Conservation (phyloP, 1,140 invertebrate species). For the Bradysia coprophila region DNA sequence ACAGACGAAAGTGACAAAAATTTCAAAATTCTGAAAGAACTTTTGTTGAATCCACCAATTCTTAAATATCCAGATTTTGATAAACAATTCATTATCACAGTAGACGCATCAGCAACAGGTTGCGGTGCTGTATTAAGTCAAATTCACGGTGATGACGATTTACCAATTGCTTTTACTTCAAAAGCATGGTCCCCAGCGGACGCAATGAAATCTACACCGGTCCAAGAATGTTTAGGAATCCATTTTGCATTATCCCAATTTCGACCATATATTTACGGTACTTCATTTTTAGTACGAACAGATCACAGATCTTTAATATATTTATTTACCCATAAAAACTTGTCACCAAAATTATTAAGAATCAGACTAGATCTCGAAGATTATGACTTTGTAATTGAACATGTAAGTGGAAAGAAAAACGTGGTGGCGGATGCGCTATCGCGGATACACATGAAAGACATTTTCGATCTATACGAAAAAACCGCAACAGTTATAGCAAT, state of each 20-base stretch:
- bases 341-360: slow-evolving; percentile 13
- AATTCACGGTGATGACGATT: slow-evolving; percentile 9
- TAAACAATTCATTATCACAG: slow-evolving; percentile 16
- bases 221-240: slow-evolving; percentile 16
- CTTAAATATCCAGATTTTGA: slow-evolving; percentile 18
- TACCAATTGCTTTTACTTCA: slow-evolving; percentile 13
- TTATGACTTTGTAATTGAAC: slow-evolving; percentile 15
- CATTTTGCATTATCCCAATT: slow-evolving; percentile 25
- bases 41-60: slow-evolving; percentile 9
- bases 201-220: slow-evolving; percentile 12
- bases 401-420: slow-evolving; percentile 10
- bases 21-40: slow-evolving; percentile 10
- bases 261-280: slow-evolving; percentile 16
- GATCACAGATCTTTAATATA: slow-evolving; percentile 23
- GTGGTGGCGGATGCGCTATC: slow-evolving; percentile 8
- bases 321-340: slow-evolving; percentile 19
- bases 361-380: slow-evolving; percentile 9
- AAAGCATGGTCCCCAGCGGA: slow-evolving; percentile 11
- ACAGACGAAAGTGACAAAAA: slow-evolving; percentile 7
- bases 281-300: slow-evolving; percentile 13
- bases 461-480: too few species aligned
- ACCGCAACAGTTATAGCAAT: too few species aligned
- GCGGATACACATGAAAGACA: too few species aligned
- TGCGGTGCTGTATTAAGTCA: slow-evolving; percentile 19
- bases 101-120: slow-evolving; percentile 17